Conservation (phyloP, 2,888 invertebrate species). For the Torymus aiolomorphi region DNA sequence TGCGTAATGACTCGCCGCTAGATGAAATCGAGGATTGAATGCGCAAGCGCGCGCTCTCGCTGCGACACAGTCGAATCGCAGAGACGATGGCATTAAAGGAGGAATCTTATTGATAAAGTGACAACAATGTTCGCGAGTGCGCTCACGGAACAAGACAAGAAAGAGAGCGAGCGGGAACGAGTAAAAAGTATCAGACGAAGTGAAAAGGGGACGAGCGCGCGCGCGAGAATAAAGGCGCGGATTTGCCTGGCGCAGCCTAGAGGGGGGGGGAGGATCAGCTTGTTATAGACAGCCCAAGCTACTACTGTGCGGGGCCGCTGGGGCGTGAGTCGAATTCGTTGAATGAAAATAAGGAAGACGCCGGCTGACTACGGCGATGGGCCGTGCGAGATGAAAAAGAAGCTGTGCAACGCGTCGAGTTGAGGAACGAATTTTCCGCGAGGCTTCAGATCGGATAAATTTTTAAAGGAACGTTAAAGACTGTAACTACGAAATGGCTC, state of each 20-base stretch:
- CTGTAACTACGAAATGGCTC: too few relatives aligned
- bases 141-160: too few relatives aligned
- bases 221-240: neutral
- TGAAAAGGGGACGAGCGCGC: neutral
- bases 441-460: too few relatives aligned
- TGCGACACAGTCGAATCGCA: too few relatives aligned
- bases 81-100: too few relatives aligned
- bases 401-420: neutral
- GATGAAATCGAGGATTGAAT: too few relatives aligned
- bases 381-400: conserved; percentile 22
- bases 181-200: neutral
- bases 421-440: neutral
- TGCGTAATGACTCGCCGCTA: too few relatives aligned
- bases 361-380: conserved; percentile 7
- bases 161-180: neutral
- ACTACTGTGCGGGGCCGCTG: neutral
- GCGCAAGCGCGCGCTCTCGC: too few relatives aligned
- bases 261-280: conserved; percentile 15
- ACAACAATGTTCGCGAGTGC: too few relatives aligned
- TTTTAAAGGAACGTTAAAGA: too few relatives aligned
- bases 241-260: neutral
- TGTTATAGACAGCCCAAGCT: conserved; percentile 12
- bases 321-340: conserved; percentile 26
- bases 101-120: too few relatives aligned
- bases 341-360: conserved; percentile 34